These are phyloP conservation scores for Chrysolina haemoptera DNA, from an alignment of 2,888 invertebrate species.

Conservation along the genomic window DNA sequence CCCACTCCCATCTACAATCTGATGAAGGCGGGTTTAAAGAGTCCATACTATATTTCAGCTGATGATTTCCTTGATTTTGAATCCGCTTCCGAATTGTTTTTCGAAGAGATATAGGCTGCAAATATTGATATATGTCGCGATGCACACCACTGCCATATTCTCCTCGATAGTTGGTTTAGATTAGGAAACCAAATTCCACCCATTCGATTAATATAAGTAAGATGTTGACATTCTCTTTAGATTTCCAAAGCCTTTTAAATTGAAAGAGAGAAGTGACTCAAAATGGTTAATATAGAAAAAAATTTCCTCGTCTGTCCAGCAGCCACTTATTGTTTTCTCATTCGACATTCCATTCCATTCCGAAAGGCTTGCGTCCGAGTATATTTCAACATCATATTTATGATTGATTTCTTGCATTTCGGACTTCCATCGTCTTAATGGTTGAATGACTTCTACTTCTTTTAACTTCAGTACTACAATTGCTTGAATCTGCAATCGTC, in stretches of 20 bases:
- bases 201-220: conserved; percentile 36
- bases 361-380: conserved; percentile 7
- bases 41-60: conserved; percentile 39
- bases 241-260: not conserved
- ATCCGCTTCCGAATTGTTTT: too few species aligned
- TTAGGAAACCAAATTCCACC: conserved; percentile 33
- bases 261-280: not conserved
- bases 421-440: too few species aligned
- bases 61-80: too few species aligned
- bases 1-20: conserved; percentile 31
- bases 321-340: conserved; percentile 1
- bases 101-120: conserved; percentile 60
- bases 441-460: too few species aligned
- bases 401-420: not conserved
- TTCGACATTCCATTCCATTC: not conserved
- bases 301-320: not conserved
- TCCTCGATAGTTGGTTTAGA: conserved; percentile 27
- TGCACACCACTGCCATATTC: conserved; percentile 46
- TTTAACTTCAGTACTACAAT: too few species aligned
- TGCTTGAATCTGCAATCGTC: too few species aligned
- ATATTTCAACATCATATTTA: not conserved
- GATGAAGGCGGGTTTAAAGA: conserved; percentile 13
- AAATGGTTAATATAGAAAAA: not conserved
- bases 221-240: not conserved
- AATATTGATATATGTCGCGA: conserved; percentile 52